Evolutionary conservation across 1,140 invertebrate species (phyloP).

Genomic region (Teleopsis dalmanni): DNA sequence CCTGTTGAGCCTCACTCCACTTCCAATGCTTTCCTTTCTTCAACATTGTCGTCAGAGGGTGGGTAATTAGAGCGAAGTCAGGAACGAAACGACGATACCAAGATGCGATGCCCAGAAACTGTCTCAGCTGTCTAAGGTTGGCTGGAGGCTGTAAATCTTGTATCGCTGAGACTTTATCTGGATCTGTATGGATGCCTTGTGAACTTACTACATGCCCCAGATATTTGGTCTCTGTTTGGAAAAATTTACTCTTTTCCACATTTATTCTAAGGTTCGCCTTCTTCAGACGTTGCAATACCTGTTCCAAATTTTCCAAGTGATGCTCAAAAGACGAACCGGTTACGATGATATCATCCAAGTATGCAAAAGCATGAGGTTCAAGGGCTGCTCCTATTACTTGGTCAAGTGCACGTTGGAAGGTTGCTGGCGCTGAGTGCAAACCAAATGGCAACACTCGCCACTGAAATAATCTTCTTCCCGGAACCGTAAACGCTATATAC

Average conservation of each 20-base stretch:
- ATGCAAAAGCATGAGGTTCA: too few relatives aligned
- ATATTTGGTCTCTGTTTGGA: constrained; percentile 17
- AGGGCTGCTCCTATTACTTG: too few relatives aligned
- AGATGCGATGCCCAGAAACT: constrained; percentile 44
- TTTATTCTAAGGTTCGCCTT: constrained; percentile 5
- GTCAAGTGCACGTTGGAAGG: too few relatives aligned
- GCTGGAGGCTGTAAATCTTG: too few relatives aligned
- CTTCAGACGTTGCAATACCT: constrained; percentile 1
- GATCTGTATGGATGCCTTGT: constrained; percentile 29
- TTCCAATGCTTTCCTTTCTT: too few relatives aligned
- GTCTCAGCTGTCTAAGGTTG: constrained; percentile 31
- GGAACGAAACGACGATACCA: constrained; percentile 39
- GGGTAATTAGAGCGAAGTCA: constrained; percentile 26
- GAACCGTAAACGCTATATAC: too few relatives aligned
- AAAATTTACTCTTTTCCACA: constrained; percentile 8
- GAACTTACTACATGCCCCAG: constrained; percentile 39
- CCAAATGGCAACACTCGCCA: too few relatives aligned
- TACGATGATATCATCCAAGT: constrained; percentile 9
- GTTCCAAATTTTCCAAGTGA: constrained; percentile 2
- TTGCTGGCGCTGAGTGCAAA: too few relatives aligned
- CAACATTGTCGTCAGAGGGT: constrained; percentile 20
- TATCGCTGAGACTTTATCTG: constrained; percentile 37
- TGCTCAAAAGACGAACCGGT: not conserved
- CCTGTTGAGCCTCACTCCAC: too few relatives aligned
- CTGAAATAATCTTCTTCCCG: too few relatives aligned